Evolutionary conservation across 2,888 invertebrate genomes (phyloP), one percentile per base, ranked within the genome.

Genomic region (Tenthredo amoena): DNA sequence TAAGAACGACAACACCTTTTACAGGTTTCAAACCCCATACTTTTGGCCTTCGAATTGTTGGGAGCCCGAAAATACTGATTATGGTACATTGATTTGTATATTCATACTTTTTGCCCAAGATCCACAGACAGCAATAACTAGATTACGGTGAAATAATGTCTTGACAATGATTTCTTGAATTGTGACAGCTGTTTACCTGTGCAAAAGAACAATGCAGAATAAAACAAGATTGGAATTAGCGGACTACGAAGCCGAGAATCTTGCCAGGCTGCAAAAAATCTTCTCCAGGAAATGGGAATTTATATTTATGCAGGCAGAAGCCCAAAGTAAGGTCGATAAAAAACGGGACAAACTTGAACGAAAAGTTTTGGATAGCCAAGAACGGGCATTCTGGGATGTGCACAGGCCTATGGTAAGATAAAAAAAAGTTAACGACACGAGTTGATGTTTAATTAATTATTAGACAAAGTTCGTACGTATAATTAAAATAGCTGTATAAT

Each of bases 221-320:
- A 99, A 99, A 93, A 99, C 99, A 0, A 96, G 99, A 18, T 94
- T 99, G 88, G 99, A 99, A 94, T 94, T 99, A 90, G 99, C 99
- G 0, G 99, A 99, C 94, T 99, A 99, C 93, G 99, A 99, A 93
- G 99, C 99, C 0, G 99, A 99, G 94, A 99, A 99, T 91, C 94
- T 99, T 87, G 99, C 99, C 1, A 95, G 99, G 84, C 95, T 99
- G 76, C 99, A 99, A 95, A 99, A 99, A 94, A 99, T 99, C 98
- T 99, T 99, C 94, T 98, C 98, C 21, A 95, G 99, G 85, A 99
- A 99, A 94, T 99, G 99, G 99, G 99, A 99, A 94, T 99, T 99
- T 93, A 99, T 99, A 91, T 99, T 99, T 94, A 99, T 99, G 99
- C 99, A 99, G 94, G 99, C 97, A 6, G 97, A 98, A 93, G 97